phyloP scores from a whole-genome alignment of 2,888 invertebrate genomes.

The Drosophila seclusa region DNA sequence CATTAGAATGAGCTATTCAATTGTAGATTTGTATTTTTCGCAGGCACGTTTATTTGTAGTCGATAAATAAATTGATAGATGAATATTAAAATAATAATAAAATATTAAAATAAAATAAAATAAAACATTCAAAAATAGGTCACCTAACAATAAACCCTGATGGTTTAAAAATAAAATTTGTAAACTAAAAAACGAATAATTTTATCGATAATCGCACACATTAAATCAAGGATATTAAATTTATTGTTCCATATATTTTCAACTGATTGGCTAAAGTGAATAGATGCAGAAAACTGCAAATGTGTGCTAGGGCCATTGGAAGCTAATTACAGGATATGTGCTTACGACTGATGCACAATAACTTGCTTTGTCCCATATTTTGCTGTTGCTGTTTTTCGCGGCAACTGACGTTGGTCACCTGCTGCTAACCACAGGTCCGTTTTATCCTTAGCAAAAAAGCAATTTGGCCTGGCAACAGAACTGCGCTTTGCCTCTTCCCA shows the following conservation, averaged over 20 bases:
- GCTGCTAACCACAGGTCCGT: constrained; percentile 47
- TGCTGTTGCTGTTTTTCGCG: constrained; percentile 14
- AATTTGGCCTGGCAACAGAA: constrained; percentile 61
- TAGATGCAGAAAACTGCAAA: neutral
- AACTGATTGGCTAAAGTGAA: neutral
- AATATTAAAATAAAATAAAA: neutral
- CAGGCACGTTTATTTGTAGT: neutral
- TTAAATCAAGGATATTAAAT: neutral
- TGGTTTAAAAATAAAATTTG: neutral
- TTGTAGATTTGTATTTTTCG: neutral
- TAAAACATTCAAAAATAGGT: too few relatives aligned
- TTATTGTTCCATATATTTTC: neutral
- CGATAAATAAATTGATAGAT: neutral
- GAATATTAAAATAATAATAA: neutral
- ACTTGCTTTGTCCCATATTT: neutral
- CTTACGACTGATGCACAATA: neutral
- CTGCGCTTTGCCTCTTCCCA: neutral
- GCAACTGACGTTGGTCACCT: constrained; percentile 36
- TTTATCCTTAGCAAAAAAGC: constrained; percentile 71
- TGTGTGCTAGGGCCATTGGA: neutral
- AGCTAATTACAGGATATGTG: neutral
- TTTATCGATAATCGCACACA: neutral
- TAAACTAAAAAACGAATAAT: neutral
- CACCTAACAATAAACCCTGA: too few relatives aligned
- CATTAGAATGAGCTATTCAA: neutral